A percentile compares a stretch with the other conserved stretches of the same genome.
These are phyloP conservation scores for Spisula solida DNA, from an alignment of 2,888 invertebrate genomes.

Conservation along the genomic window DNA sequence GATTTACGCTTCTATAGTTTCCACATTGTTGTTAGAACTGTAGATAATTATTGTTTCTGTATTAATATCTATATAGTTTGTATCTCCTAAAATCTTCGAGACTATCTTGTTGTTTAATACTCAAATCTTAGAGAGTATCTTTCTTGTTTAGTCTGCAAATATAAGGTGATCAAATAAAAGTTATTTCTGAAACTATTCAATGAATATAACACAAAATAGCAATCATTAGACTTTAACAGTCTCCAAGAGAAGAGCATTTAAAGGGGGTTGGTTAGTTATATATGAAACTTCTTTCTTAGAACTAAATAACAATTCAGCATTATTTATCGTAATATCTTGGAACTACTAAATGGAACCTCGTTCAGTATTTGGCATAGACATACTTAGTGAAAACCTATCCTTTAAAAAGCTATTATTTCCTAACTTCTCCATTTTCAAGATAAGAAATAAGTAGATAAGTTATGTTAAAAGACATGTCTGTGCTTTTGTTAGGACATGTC, in stretches of 20 bases:
- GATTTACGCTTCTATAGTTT: conserved; percentile 40
- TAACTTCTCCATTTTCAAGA: not conserved
- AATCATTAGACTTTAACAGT: too few species aligned
- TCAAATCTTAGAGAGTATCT: not conserved
- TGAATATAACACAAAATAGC: too few species aligned
- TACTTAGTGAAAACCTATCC: too few species aligned
- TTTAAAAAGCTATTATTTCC: not conserved
- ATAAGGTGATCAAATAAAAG: not conserved
- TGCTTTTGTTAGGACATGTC: not conserved
- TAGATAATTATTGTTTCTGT: conserved; percentile 23
- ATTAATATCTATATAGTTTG: conserved; percentile 19
- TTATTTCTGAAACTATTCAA: too few species aligned
- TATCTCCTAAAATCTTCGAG: not conserved
- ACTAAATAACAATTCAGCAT: too few species aligned
- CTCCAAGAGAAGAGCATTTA: too few species aligned
- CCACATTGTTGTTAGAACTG: conserved; percentile 39
- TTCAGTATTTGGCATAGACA: too few species aligned
- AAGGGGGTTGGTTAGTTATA: too few species aligned
- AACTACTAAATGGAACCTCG: too few species aligned
- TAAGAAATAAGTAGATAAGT: not conserved
- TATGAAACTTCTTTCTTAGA: too few species aligned
- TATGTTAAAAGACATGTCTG: conserved; percentile 2
- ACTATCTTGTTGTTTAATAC: conserved; percentile 6
- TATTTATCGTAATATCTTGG: too few species aligned
- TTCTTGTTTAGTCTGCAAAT: conserved; percentile 12